A percentile compares a stretch with the other conserved stretches of the same genome.
phyloP scores from a whole-genome alignment of 2,888 invertebrate species.

The Xestia rhomboidea region DNA sequence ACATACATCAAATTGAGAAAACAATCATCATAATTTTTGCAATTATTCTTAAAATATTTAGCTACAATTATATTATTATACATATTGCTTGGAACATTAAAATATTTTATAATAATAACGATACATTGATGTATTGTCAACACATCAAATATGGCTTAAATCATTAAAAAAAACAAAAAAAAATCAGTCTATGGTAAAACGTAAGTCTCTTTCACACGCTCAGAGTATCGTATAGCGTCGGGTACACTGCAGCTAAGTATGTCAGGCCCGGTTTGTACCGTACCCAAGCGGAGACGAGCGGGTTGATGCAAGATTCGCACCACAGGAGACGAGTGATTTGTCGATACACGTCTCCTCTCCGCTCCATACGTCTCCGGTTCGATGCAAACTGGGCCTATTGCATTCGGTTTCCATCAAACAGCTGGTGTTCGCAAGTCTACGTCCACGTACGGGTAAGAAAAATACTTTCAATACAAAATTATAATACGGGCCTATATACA shows the following conservation, averaged over 20 bases:
- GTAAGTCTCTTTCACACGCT: not conserved
- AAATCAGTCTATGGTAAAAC: not conserved
- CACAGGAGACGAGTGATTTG: not conserved
- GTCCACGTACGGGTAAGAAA: not conserved
- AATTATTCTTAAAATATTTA: slow-evolving; percentile 3
- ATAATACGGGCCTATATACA: not conserved
- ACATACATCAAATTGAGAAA: not conserved
- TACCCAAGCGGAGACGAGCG: not conserved
- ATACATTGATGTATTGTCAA: too few relatives aligned
- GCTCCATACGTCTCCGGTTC: not conserved
- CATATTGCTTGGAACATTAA: slow-evolving; percentile 3
- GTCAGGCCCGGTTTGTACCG: not conserved
- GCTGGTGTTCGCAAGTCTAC: not conserved
- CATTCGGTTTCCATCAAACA: not conserved
- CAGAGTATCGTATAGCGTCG: not conserved
- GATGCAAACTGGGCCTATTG: not conserved
- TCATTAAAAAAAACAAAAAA: not conserved
- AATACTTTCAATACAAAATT: not conserved
- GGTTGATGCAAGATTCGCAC: not conserved
- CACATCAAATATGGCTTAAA: not conserved
- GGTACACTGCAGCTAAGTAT: not conserved
- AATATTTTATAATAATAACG: not conserved
- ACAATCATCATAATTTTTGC: not conserved
- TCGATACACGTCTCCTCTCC: not conserved
- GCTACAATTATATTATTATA: not conserved